Evolutionary conservation across 2,797 vertebrate species (phyloP).

Genomic region (Sparus aurata): DNA sequence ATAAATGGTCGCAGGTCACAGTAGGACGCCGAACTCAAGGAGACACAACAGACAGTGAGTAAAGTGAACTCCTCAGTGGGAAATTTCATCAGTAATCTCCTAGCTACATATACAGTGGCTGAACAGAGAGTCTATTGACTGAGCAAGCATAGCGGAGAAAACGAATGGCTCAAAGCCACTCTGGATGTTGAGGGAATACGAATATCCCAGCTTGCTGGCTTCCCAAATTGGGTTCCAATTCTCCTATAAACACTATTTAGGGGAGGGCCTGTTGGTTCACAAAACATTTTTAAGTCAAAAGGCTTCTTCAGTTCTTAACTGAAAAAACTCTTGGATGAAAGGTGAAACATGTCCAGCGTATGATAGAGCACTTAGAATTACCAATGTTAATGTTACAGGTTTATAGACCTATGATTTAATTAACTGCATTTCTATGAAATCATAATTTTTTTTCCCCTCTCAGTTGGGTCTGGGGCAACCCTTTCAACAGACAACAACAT

Average conservation of each 20-base stretch:
- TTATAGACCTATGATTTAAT: not conserved
- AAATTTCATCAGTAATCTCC: conserved; percentile 33
- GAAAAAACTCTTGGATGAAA: too few relatives aligned
- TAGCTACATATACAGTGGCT: conserved; percentile 17
- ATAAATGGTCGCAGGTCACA: conserved; percentile 2
- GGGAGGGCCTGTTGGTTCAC: not conserved
- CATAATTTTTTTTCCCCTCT: not conserved
- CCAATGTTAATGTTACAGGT: not conserved
- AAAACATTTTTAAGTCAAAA: not conserved
- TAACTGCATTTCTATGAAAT: not conserved
- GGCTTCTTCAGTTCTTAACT: not conserved
- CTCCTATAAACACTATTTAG: too few relatives aligned
- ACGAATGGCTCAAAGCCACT: not conserved
- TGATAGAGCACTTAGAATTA: too few relatives aligned
- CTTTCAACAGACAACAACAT: too few relatives aligned
- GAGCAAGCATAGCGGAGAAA: not conserved
- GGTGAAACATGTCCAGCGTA: too few relatives aligned
- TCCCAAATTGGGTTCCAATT: too few relatives aligned
- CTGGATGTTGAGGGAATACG: conserved; percentile 9
- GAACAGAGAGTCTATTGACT: not conserved
- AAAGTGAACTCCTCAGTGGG: not conserved
- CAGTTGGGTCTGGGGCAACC: not conserved
- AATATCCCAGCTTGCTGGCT: not conserved
- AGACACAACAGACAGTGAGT: conserved; percentile 1
- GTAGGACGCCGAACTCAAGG: not conserved